phyloP scores from a whole-genome alignment of 2,797 vertebrate species.

The Pangasius sanitwongsei region DNA sequence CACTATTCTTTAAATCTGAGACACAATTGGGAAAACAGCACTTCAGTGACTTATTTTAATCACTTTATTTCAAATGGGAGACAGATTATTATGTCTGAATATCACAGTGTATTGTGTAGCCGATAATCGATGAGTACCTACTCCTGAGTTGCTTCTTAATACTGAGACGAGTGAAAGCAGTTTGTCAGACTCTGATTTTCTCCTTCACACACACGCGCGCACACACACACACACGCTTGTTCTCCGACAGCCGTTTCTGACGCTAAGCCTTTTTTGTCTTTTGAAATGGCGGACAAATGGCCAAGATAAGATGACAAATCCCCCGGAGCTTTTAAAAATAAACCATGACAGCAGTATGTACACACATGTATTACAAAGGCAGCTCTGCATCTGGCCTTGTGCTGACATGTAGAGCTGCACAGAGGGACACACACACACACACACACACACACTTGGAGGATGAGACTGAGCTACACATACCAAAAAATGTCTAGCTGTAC shows the following conservation, averaged over 20 bases:
- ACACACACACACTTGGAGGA: conserved; percentile 11
- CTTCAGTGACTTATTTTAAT: background rate
- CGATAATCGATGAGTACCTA: background rate
- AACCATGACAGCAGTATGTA: conserved; percentile 57
- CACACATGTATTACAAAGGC: conserved; percentile 32
- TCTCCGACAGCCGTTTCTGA: conserved; percentile 67
- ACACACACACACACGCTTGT: conserved; percentile 16
- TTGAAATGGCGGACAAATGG: conserved; percentile 80
- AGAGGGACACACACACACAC: conserved; percentile 34
- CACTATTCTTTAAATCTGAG: background rate
- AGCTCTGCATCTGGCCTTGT: conserved; percentile 42
- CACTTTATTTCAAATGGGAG: too few relatives aligned
- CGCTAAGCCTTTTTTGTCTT: conserved; percentile 75
- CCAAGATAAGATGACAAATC: conserved; percentile 81
- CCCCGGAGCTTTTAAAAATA: conserved; percentile 78
- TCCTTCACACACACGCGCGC: background rate
- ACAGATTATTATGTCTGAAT: background rate
- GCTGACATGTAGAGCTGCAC: conserved; percentile 43
- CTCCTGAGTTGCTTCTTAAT: background rate
- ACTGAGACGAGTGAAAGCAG: background rate
- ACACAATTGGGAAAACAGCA: background rate
- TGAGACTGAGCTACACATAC: background rate
- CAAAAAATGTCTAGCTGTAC: conserved; percentile 8
- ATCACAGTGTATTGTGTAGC: background rate
- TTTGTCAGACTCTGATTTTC: background rate